Conservation (phyloP, 2,888 invertebrate genomes). For the Branchellion lobata region DNA sequence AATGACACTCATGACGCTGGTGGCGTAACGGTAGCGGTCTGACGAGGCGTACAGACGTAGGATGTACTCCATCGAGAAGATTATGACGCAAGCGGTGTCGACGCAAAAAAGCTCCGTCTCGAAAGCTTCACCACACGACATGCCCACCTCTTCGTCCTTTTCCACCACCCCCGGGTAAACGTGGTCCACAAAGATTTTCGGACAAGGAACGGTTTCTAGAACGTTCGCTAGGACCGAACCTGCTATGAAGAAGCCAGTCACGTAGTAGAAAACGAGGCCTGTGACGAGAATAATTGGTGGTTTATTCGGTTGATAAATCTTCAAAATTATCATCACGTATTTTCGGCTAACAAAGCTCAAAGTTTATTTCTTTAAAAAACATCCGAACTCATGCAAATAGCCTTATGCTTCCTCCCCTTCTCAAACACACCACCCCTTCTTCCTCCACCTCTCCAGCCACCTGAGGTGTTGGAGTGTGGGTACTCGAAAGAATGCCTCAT, state of each 20-base stretch:
- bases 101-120: conserved; percentile 91
- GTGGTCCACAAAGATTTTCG: conserved; percentile 66
- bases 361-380: no score
- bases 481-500: conserved; percentile 99
- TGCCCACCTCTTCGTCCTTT: conserved; percentile 43
- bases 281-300: no score
- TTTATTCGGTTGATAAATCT: neutral
- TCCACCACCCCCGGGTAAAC: conserved; percentile 63
- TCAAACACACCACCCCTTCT: no score
- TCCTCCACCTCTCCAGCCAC: no score
- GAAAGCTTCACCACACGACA: conserved; percentile 89
- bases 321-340: no score
- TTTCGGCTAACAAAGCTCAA: neutral
- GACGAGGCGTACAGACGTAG: conserved; percentile 90
- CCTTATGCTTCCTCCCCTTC: no score
- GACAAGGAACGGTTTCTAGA: conserved; percentile 93
- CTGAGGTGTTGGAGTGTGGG: conserved; percentile 90
- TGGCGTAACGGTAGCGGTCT: conserved; percentile 91
- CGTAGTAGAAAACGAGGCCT: conserved; percentile 98
- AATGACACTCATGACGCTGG: conserved; percentile 98
- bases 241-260: conserved; percentile 98
- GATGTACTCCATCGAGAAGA: conserved; percentile 95
- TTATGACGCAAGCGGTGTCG: conserved; percentile 99
- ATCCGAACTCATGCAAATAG: no score
- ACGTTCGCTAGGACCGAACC: conserved; percentile 99